Percentiles rank a stretch among this genome's conserved stretches.
Evolutionary conservation across 2,797 vertebrate species (phyloP).

Genomic region (Leptoclinus maculatus): DNA sequence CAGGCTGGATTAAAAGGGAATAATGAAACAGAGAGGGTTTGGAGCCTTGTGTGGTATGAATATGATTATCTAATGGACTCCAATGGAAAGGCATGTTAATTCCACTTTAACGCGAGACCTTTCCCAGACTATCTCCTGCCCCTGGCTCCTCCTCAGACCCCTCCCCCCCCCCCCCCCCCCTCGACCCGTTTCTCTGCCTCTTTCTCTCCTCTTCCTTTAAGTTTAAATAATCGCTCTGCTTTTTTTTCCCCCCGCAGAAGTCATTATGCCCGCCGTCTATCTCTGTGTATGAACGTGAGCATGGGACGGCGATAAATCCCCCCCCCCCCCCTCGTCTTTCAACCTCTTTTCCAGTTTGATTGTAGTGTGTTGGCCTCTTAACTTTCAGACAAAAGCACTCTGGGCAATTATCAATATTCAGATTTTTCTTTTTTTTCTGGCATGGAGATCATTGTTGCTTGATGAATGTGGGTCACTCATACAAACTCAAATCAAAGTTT

Average conservation of each 20-base stretch:
- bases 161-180: conserved; percentile 5
- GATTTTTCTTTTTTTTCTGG: conserved; percentile 55
- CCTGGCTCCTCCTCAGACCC: conserved; percentile 79
- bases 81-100: conserved; percentile 84
- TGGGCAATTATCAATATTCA: conserved; percentile 84
- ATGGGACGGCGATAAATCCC: conserved; percentile 78
- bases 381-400: conserved; percentile 80
- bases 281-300: conserved; percentile 73
- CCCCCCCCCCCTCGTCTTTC: conserved; percentile 52
- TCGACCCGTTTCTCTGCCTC: conserved; percentile 42
- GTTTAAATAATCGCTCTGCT: conserved; percentile 76
- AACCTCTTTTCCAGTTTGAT: conserved; percentile 61
- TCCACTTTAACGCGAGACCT: conserved; percentile 83
- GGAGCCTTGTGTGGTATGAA: conserved; percentile 88
- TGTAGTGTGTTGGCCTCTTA: conserved; percentile 71
- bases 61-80: conserved; percentile 87
- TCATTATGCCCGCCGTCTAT: conserved; percentile 80
- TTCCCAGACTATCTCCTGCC: conserved; percentile 84
- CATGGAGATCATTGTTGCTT: conserved; percentile 72
- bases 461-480: conserved; percentile 85
- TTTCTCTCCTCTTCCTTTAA: conserved; percentile 66
- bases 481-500: conserved; percentile 78
- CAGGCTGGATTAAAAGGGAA: conserved; percentile 84
- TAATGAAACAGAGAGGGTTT: conserved; percentile 83
- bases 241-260: conserved; percentile 70